A percentile compares a stretch with the other conserved stretches of the same genome.
These are phyloP conservation scores for Crotophaga sulcirostris DNA, from an alignment of 2,113 vertebrate species.

Conservation along the genomic window DNA sequence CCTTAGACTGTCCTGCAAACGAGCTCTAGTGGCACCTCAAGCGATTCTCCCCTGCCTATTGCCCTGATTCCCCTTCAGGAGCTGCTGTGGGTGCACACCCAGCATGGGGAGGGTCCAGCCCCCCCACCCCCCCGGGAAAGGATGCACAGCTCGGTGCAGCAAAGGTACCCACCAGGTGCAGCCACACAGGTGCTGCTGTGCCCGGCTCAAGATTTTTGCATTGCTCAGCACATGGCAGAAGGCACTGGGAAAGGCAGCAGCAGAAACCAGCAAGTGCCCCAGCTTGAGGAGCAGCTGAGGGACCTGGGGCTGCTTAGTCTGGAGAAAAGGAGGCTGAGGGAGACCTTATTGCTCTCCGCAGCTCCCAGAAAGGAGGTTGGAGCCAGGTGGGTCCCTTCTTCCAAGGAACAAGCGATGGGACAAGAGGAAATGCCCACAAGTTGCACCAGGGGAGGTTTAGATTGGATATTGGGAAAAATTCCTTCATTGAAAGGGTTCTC, in stretches of 20 bases:
- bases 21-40: neutral
- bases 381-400: no score
- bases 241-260: neutral
- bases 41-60: accelerated
- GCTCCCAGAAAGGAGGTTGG: no score
- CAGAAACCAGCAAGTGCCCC: accelerated
- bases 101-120: accelerated
- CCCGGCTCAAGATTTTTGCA: neutral
- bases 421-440: no score
- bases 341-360: no score
- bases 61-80: accelerated
- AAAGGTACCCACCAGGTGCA: no score
- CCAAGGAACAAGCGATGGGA: no score
- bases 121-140: accelerated
- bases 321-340: no score
- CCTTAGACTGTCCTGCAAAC: accelerated
- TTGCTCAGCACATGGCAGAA: accelerated
- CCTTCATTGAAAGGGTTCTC: no score
- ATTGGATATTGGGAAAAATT: no score
- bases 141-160: accelerated
- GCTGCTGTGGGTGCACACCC: accelerated
- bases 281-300: no score
- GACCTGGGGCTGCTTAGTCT: no score
- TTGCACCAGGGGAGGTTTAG: no score
- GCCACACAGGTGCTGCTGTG: neutral